Conservation (phyloP, 2,888 invertebrate genomes). For the Actias luna region DNA sequence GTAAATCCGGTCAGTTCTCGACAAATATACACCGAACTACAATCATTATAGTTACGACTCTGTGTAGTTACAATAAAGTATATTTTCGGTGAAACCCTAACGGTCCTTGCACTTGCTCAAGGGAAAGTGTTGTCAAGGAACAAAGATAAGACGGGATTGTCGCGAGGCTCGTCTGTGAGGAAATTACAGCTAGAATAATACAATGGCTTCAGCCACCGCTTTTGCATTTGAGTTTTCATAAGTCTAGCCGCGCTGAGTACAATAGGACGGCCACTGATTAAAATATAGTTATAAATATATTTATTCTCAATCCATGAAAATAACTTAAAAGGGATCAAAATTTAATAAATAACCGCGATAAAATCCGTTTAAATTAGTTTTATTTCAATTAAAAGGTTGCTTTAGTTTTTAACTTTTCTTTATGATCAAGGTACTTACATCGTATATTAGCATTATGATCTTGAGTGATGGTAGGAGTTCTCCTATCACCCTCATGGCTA, state of each 20-base stretch:
- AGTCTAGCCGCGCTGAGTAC: conserved; percentile 15
- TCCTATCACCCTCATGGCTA: too few species aligned
- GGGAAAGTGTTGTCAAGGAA: conserved; percentile 78
- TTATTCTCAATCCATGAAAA: too few species aligned
- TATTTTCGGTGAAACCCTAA: conserved; percentile 26
- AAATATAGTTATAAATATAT: background rate
- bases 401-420: too few species aligned
- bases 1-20: conserved; percentile 61
- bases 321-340: too few species aligned
- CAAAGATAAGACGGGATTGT: conserved; percentile 78
- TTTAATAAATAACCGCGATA: too few species aligned
- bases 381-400: too few species aligned
- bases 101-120: conserved; percentile 50
- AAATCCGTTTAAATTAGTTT: too few species aligned
- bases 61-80: conserved; percentile 30
- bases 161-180: conserved; percentile 61
- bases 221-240: conserved; percentile 46
- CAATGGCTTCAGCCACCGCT: conserved; percentile 50
- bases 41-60: conserved; percentile 29
- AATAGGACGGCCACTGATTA: conserved; percentile 4
- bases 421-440: too few species aligned
- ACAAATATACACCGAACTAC: conserved; percentile 24
- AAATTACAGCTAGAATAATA: conserved; percentile 71
- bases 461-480: too few species aligned
- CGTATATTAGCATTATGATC: too few species aligned